Evolutionary conservation across 2,797 vertebrate genomes (phyloP).

Genomic region (Hoplostethus atlanticus): DNA sequence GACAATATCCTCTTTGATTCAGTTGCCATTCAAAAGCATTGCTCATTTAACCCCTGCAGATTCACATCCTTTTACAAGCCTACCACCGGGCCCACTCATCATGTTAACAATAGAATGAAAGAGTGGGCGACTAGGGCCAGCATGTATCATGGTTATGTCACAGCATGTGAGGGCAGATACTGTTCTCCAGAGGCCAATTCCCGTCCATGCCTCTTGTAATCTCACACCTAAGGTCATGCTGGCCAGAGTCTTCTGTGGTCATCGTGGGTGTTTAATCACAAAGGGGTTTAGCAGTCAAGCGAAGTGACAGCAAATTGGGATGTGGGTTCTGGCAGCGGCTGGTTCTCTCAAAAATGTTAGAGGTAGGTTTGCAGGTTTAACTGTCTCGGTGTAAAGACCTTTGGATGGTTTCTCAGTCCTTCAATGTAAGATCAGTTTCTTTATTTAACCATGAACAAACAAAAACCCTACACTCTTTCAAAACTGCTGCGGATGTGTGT

Average conservation of each 20-base stretch:
- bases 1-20: constrained; percentile 29
- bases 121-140: constrained; percentile 30
- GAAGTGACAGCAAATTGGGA: constrained; percentile 45
- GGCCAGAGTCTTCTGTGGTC: constrained; percentile 52
- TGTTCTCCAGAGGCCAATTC: constrained; percentile 45
- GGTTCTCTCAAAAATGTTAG: constrained; percentile 10
- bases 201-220: constrained; percentile 32
- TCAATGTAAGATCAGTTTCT: not conserved
- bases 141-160: constrained; percentile 34
- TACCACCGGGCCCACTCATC: constrained; percentile 41
- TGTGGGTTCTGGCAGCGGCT: constrained; percentile 54
- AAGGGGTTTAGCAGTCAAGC: constrained; percentile 37
- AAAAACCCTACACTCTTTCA: not conserved
- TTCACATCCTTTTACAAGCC: constrained; percentile 47
- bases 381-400: constrained; percentile 7
- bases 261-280: constrained; percentile 57
- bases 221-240: constrained; percentile 39
- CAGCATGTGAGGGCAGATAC: constrained; percentile 48
- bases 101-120: constrained; percentile 52
- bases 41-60: constrained; percentile 48
- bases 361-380: constrained; percentile 39
- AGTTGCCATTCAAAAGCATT: constrained; percentile 14
- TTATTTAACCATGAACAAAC: not conserved
- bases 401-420: not conserved
- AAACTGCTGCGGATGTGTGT: not conserved